Conservation (phyloP, 2,888 invertebrate species). For the Neria commutata region DNA sequence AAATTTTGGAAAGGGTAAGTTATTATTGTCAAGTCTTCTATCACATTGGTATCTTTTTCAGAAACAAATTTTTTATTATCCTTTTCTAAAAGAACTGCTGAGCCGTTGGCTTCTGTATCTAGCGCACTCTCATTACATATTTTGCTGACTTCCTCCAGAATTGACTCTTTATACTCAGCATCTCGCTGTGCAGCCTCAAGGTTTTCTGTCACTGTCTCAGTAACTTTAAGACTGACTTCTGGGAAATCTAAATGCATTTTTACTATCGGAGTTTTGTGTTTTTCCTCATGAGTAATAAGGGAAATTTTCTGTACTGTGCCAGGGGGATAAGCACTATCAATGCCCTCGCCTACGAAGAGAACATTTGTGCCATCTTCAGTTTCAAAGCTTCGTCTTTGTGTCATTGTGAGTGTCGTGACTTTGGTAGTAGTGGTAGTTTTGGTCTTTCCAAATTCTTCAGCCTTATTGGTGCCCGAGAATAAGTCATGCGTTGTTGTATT, state of each 20-base stretch:
- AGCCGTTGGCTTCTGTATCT: conserved; percentile 13
- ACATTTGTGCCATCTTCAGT: conserved; percentile 53
- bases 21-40: no score
- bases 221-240: conserved; percentile 55
- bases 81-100: no score
- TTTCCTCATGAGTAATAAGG: conserved; percentile 76
- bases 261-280: conserved; percentile 71
- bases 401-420: conserved; percentile 49
- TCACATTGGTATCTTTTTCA: no score
- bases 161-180: conserved; percentile 32
- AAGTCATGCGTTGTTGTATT: conserved; percentile 26
- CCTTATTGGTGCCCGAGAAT: no score
- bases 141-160: conserved; percentile 28
- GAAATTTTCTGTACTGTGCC: conserved; percentile 65
- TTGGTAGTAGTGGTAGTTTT: conserved; percentile 46
- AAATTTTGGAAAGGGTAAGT: no score
- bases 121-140: conserved; percentile 8
- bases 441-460: conserved; percentile 26
- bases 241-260: conserved; percentile 69
- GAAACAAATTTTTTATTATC: conserved; percentile 13
- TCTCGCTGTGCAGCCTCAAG: conserved; percentile 38
- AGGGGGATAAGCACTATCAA: conserved; percentile 48
- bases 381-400: conserved; percentile 51
- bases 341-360: conserved; percentile 53
- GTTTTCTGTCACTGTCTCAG: conserved; percentile 54